Evolutionary conservation across 2,113 vertebrate genomes (phyloP), one percentile per base, ranked within the genome.

Genomic region (Chlorodrepanis virens): DNA sequence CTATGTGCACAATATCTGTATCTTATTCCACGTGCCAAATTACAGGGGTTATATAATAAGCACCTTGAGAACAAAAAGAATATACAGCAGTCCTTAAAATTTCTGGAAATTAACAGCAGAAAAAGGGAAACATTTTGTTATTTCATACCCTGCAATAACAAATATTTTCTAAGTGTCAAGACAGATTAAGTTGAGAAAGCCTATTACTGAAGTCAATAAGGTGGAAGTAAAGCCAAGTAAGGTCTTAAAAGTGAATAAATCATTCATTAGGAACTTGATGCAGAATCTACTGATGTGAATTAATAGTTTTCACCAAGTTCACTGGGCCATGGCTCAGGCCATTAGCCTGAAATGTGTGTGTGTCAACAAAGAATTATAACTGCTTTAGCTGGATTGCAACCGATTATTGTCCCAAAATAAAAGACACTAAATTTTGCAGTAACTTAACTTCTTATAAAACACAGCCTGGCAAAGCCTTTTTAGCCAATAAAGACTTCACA

Each of bases 371-470:
- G 78, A 95, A 87, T 83, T 95, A 45, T 9, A 82, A 65, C 59
- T 63, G 44, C 42, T 83, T 69, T 59, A 77, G 37, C 1, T 50
- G n/a, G 47, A 96, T 83, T 47, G 67, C 42, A 91, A 70, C 57
- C 4, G 9, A 80, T 93, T 63, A 69, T 10, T 69, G 35, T 17
- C 31, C 35, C 59, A 81, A 93, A 97, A 90, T 47, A 82, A 87
- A 91, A 93, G 53, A 87, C 35, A 71, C 31, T 52, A 78, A 57
- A 87, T 84, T 84, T 95, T 79, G 57, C 53, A 87, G 40, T 78
- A 79, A 78, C 49, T 81, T 67, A 83, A n/a, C 64, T 45, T 96
- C 28, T 49, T 59, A 91, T 85, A 83, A 97, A 87, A 93, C 63
- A 91, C 14, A 95, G 37, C 77, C 64, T 56, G 68, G 71, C 31